Evolutionary conservation across 2,888 invertebrate genomes (phyloP), one percentile per base, ranked within the genome.

Genomic region (Leptodirus hochenwartii): DNA sequence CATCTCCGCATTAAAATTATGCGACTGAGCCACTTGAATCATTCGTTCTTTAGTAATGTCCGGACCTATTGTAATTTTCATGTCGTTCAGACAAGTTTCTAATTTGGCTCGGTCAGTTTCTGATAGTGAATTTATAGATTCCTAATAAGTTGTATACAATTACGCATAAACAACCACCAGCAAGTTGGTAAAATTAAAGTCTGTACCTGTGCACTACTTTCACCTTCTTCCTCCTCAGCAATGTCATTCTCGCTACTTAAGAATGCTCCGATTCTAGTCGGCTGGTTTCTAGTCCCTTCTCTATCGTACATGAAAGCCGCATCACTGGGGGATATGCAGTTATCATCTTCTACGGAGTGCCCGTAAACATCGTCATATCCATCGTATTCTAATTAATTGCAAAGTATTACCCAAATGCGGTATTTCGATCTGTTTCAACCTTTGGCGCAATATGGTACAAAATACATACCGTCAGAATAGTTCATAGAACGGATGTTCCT

Each of bases 291-390:
- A 2, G 48, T 43, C 14, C 44, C 44, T 38, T 71, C 74, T 25
- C 90, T 66, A 48, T 90, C 84, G 49, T 73, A 91, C 47, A 90
- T 63, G 61, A 84, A 91, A 34, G 73, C 68, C 22, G 72, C 63
- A 60, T 87, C 84, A 47, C 80, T 79, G 3, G 91, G 90, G 9
- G 91, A 93, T 45, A 88, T 72, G 49, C 78, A 80, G 53, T 71
- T 79, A 49, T 88, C 88, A 48, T 93, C 91, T 55, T 93, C 93
- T 23, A 90, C 77, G 3, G 91, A 91, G 54, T 85, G 82, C 8
- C 91, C 91, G 52, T 88, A 93, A 34, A 84, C 70, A 59, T 85
- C 87, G 47, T 87, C 84, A 45, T 82, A 82, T 10, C 71, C 78
- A 46, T 90, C 90, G 49, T 82, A 90, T 47, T 91, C 91, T 76